A percentile compares a stretch with the other conserved stretches of the same genome.
These are phyloP conservation scores for Melieria crassipennis DNA, from an alignment of 2,888 invertebrate species.

Conservation along the genomic window DNA sequence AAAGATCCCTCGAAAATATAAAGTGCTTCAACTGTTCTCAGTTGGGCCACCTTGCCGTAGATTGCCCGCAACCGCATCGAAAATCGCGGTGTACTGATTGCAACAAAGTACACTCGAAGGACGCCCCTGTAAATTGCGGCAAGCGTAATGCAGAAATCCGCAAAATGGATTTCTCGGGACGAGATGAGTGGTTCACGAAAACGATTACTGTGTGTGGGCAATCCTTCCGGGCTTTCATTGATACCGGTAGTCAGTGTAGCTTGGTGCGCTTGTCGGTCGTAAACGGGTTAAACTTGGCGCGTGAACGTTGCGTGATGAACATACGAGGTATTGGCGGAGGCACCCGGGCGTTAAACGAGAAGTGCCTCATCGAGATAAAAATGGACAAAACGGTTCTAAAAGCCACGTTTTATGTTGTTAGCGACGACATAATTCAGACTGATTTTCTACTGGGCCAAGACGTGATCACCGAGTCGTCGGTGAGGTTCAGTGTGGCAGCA, in stretches of 20 bases:
- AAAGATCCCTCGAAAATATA: too few species aligned
- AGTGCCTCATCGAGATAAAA: slow-evolving; percentile 22
- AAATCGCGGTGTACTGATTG: slow-evolving; percentile 21
- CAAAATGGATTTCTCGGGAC: neutral
- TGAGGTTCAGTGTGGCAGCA: slow-evolving; percentile 14
- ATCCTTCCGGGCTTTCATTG: slow-evolving; percentile 21
- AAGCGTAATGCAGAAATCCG: neutral
- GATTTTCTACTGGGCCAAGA: slow-evolving; percentile 37
- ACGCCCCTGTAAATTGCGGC: slow-evolving; percentile 16
- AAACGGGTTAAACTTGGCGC: neutral
- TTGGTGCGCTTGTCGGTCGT: slow-evolving; percentile 23
- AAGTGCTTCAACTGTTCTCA: too few species aligned
- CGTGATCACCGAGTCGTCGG: slow-evolving; percentile 15
- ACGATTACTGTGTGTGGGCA: slow-evolving; percentile 19
- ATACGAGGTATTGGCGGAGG: slow-evolving; percentile 39
- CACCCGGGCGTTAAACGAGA: slow-evolving; percentile 13
- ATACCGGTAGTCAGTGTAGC: slow-evolving; percentile 30
- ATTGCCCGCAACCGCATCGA: slow-evolving; percentile 20
- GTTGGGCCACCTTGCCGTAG: slow-evolving; percentile 15
- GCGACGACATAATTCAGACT: neutral
- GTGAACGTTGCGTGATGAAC: slow-evolving; percentile 10
- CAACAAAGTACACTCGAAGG: slow-evolving; percentile 15
- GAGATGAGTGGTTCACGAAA: slow-evolving; percentile 4
- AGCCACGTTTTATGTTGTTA: slow-evolving; percentile 20
- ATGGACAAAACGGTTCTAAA: slow-evolving; percentile 25